Conservation (phyloP, 1,140 invertebrate species). For the Asbolus verrucosus region DNA sequence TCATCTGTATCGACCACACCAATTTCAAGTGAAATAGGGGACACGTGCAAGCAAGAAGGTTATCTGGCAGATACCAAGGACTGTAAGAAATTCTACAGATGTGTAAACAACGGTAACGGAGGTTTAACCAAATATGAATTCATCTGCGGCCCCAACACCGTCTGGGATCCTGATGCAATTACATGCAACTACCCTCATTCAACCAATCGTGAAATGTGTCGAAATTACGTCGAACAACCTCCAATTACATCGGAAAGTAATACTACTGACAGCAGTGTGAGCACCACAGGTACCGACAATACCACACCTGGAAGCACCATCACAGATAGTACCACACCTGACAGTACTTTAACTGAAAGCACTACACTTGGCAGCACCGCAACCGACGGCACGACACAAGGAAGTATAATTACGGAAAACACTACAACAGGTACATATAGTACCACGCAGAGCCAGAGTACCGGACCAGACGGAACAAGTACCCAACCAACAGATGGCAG, state of each 20-base stretch:
- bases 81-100: conserved; percentile 84
- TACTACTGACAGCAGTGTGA: no score
- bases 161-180: conserved; percentile 74
- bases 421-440: conserved; percentile 23
- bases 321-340: conserved; percentile 39
- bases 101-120: conserved; percentile 68
- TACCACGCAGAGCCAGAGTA: conserved; percentile 13
- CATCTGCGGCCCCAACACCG: conserved; percentile 76
- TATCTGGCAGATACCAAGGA: conserved; percentile 76
- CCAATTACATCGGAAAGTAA: conserved; percentile 6
- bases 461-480: conserved; percentile 37
- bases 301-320: conserved; percentile 9
- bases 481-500: background rate
- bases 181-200: conserved; percentile 67
- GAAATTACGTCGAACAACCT: conserved; percentile 47
- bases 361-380: conserved; percentile 7
- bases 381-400: background rate
- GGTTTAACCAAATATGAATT: conserved; percentile 76
- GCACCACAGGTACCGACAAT: no score
- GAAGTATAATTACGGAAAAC: conserved; percentile 33
- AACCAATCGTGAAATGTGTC: conserved; percentile 58
- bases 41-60: conserved; percentile 67
- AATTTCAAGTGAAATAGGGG: conserved; percentile 46
- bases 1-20: conserved; percentile 4
- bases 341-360: conserved; percentile 15